These are phyloP conservation scores for Lepidothrix coronata DNA, from an alignment of 2,113 vertebrate genomes.

Conservation along the genomic window DNA sequence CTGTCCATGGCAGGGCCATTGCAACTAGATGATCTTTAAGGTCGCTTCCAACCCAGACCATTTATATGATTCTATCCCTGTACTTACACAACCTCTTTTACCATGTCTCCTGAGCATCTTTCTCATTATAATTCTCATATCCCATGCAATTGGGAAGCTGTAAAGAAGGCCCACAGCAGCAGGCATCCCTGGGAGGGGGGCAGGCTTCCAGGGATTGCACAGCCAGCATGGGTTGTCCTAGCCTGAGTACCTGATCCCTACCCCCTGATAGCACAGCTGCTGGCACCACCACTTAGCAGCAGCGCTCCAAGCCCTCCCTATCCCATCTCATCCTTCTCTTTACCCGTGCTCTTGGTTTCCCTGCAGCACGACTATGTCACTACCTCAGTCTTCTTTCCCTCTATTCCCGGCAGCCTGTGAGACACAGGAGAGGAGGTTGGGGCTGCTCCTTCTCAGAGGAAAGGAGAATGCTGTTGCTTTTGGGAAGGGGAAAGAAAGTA, in stretches of 20 bases:
- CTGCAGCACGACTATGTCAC: background rate
- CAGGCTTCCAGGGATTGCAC: background rate
- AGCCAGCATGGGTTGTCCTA: background rate
- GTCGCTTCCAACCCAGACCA: background rate
- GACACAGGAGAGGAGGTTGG: background rate
- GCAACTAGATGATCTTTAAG: background rate
- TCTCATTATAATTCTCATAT: background rate
- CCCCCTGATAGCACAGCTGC: background rate
- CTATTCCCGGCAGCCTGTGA: background rate
- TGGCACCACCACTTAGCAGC: background rate
- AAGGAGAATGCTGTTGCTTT: background rate
- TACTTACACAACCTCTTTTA: background rate
- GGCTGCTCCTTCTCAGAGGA: background rate
- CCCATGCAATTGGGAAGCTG: background rate
- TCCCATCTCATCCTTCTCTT: background rate
- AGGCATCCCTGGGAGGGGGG: background rate
- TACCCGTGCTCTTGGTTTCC: background rate
- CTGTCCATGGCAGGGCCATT: rapidly evolving
- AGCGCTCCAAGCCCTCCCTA: background rate
- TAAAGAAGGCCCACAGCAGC: background rate
- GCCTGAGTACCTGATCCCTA: background rate
- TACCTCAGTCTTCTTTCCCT: background rate
- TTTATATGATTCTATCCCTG: background rate
- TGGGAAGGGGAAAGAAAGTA: background rate
- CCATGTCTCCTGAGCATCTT: background rate